phyloP scores from a whole-genome alignment of 2,113 vertebrate genomes.

The Lophochroa leadbeateri region DNA sequence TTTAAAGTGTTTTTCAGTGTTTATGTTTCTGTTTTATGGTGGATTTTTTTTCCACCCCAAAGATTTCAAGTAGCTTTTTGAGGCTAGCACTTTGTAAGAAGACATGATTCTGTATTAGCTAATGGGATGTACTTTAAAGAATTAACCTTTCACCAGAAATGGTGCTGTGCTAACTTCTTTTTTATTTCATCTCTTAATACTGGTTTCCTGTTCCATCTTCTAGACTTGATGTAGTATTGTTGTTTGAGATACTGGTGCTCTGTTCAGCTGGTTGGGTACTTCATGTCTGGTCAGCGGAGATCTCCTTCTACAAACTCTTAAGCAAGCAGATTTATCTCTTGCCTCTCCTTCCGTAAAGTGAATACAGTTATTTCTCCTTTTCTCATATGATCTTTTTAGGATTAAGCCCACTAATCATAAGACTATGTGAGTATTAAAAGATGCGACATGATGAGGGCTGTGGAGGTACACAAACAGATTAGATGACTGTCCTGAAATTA shows the following conservation, averaged over 20 bases:
- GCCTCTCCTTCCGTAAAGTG: not conserved
- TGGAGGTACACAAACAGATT: conserved; percentile 22
- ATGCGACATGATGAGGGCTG: not conserved
- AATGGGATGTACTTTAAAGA: not conserved
- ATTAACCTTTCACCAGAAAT: not conserved
- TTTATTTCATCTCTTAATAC: not conserved
- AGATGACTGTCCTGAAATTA: conserved; percentile 59
- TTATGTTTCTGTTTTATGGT: not conserved
- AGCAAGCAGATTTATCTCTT: not conserved
- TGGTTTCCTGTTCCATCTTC: not conserved
- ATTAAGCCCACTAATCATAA: not conserved
- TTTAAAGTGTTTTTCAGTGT: not conserved
- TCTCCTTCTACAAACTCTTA: not conserved
- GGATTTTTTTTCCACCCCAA: not conserved
- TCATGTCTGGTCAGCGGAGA: not conserved
- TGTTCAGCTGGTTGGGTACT: not conserved
- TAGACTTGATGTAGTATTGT: not conserved
- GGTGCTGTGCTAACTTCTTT: not conserved
- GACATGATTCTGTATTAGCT: rapidly evolving
- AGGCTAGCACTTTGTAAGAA: not conserved
- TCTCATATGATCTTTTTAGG: not conserved
- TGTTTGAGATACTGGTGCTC: not conserved
- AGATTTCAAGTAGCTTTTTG: not conserved
- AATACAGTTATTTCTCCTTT: not conserved
- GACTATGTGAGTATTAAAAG: not conserved